Base-by-base conservation (phyloP, 1,140 invertebrate genomes). In the Drosophila ohnishii region DNA sequence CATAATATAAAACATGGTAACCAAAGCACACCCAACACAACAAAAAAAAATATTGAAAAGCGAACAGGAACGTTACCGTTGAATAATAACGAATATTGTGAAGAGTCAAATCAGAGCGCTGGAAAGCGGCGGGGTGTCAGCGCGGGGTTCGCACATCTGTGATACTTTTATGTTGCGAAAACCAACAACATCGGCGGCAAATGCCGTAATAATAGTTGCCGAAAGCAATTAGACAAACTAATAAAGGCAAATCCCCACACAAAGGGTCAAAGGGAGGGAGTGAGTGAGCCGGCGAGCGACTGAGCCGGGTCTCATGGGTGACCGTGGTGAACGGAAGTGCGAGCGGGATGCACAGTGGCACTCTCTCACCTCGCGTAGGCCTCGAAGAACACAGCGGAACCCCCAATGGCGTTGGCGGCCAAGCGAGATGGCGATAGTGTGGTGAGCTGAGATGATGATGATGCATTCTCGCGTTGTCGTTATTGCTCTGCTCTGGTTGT, bases 151-250 rank as follows among this genome's bases (percentile, higher is more conserved):
- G 61, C 64, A 83, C 83, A 86, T 86, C 83, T 86, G 83, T 79
- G 83, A 82, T 86, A 83, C 76, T 88, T 86, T 83, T 60, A 51
- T 62, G 45, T 48, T 44, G 67, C 53, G 61, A 64, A 69, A 80
- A 78, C 65, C 62, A 47, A 76, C 39, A 51, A 69, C 62, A 60
- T 63, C 71, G 19, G 25, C 69, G 39, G 48, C 79, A 78, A 78
- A 78, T 72, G 65, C 75, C 73, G 51, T 80, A 87, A 87, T 88
- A 87, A 87, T 88, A 88, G 83, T 87, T 87, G 80, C 83, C 77
- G 80, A 86, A 87, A 87, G 83, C 84, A 87, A 87, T 87, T 87
- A 87, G 76, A 87, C 84, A 87, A 87, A 87, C 84, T 87, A 87
- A 88, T 87, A 87, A 87, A 86, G 82, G 79, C 79, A 77, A 83